phyloP scores from a whole-genome alignment of 2,113 vertebrate genomes.

The Argyrosomus japonicus region DNA sequence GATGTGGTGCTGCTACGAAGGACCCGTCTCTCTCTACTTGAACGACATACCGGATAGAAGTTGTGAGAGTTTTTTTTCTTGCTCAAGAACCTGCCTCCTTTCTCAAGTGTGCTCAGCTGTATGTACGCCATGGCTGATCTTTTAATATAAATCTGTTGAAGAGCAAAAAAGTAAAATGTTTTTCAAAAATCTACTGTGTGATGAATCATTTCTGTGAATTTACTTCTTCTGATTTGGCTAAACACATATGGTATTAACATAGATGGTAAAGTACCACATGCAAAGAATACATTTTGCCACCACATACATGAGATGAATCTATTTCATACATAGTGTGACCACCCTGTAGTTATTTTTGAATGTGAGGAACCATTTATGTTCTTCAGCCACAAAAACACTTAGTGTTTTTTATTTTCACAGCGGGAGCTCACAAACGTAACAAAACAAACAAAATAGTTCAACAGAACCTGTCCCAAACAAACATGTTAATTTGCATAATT shows the following conservation, averaged over 20 bases:
- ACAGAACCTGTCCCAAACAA: too few species aligned
- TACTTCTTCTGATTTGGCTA: background rate
- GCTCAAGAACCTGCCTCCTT: slow-evolving; percentile 54
- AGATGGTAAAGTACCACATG: background rate
- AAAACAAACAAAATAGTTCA: too few species aligned
- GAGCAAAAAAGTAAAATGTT: slow-evolving; percentile 71
- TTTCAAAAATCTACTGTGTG: slow-evolving; percentile 54
- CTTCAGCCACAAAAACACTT: background rate
- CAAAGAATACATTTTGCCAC: background rate
- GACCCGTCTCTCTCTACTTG: slow-evolving; percentile 47
- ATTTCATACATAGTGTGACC: background rate
- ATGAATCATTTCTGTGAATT: slow-evolving; percentile 9
- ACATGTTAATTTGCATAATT: too few species aligned
- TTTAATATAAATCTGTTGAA: slow-evolving; percentile 71
- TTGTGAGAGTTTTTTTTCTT: slow-evolving; percentile 51
- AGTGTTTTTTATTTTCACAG: slow-evolving; percentile 44
- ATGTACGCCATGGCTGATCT: slow-evolving; percentile 68
- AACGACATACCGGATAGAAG: slow-evolving; percentile 48
- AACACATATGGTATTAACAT: background rate
- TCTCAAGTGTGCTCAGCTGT: slow-evolving; percentile 60
- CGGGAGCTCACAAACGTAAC: background rate
- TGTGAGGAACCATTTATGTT: background rate
- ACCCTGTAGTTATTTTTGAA: background rate
- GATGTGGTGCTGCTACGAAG: slow-evolving; percentile 33
- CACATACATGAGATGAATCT: background rate